Evolutionary conservation across 1,140 invertebrate species (phyloP).

Genomic region (Caenorhabditis briggsae): DNA sequence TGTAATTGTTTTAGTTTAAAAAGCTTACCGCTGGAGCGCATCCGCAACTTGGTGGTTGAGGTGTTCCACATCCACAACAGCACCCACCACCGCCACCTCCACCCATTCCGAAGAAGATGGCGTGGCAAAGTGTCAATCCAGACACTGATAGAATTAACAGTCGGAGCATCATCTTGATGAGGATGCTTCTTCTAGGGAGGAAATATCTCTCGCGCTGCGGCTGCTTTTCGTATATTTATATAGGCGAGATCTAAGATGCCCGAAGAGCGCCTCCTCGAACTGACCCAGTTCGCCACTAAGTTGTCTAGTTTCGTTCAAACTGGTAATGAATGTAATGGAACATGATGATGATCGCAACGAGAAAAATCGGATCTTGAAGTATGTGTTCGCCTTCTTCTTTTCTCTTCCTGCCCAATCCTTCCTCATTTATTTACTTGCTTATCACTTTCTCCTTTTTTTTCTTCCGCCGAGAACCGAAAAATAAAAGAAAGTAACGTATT

Average conservation of each 20-base stretch:
- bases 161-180: slow-evolving; percentile 33
- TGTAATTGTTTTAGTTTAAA: background rate
- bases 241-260: background rate
- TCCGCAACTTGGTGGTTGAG: slow-evolving; percentile 61
- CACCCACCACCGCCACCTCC: slow-evolving; percentile 58
- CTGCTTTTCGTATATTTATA: slow-evolving; percentile 23
- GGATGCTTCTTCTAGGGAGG: background rate
- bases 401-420: background rate
- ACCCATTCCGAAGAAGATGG: slow-evolving; percentile 43
- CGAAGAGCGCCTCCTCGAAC: background rate
- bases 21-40: slow-evolving; percentile 51
- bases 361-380: background rate
- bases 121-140: background rate
- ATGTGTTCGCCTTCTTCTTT: background rate
- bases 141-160: slow-evolving; percentile 4
- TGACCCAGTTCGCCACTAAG: slow-evolving; percentile 41
- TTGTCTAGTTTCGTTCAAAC: slow-evolving; percentile 47
- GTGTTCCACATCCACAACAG: slow-evolving; percentile 63
- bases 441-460: slow-evolving; percentile 34
- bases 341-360: slow-evolving; percentile 12
- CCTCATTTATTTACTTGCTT: slow-evolving; percentile 29
- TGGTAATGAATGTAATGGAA: slow-evolving; percentile 50
- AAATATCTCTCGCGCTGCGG: slow-evolving; percentile 19
- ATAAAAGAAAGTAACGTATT: background rate
- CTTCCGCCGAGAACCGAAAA: background rate